A percentile compares a stretch with the other conserved stretches of the same genome.
phyloP scores from a whole-genome alignment of 35 echinoderm and acorn worm genomes.

The Lytechinus pictus region DNA sequence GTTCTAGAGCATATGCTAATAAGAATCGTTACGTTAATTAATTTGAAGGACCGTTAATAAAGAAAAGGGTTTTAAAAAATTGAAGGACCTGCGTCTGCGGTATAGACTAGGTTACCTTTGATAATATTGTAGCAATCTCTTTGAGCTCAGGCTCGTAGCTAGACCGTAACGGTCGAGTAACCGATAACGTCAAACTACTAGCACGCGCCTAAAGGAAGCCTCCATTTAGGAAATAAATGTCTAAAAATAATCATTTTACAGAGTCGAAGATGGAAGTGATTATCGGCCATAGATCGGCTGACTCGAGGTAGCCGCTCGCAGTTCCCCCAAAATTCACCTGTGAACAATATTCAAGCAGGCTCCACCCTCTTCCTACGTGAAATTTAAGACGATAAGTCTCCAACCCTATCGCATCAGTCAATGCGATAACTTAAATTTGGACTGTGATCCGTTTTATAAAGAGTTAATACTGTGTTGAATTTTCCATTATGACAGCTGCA shows the following conservation, averaged over 20 bases:
- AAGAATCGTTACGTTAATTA: too few species aligned
- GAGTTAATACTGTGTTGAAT: too few species aligned
- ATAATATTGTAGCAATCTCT: neutral
- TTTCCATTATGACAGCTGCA: too few species aligned
- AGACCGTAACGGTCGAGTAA: neutral
- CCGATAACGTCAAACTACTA: slow-evolving; percentile 41
- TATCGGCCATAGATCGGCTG: neutral
- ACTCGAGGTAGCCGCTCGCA: slow-evolving; percentile 22
- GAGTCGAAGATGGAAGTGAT: slow-evolving; percentile 44
- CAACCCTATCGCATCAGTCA: neutral
- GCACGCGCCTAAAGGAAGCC: slow-evolving; percentile 44
- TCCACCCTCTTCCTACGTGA: neutral
- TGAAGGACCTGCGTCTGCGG: neutral
- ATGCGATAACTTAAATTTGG: too few species aligned
- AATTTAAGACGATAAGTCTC: neutral
- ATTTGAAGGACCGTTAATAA: too few species aligned
- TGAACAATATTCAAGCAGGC: neutral
- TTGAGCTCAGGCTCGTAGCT: slow-evolving; percentile 14
- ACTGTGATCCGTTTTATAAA: too few species aligned
- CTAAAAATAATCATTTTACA: slow-evolving; percentile 50
- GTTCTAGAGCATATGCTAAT: too few species aligned
- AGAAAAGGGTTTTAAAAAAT: neutral
- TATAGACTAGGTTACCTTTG: neutral
- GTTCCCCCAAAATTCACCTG: slow-evolving; percentile 41
- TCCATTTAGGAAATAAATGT: slow-evolving; percentile 56